Percentiles rank a stretch among this genome's conserved stretches.
These are phyloP conservation scores for Isoperla grammatica DNA, from an alignment of 2,888 invertebrate species.

Conservation along the genomic window DNA sequence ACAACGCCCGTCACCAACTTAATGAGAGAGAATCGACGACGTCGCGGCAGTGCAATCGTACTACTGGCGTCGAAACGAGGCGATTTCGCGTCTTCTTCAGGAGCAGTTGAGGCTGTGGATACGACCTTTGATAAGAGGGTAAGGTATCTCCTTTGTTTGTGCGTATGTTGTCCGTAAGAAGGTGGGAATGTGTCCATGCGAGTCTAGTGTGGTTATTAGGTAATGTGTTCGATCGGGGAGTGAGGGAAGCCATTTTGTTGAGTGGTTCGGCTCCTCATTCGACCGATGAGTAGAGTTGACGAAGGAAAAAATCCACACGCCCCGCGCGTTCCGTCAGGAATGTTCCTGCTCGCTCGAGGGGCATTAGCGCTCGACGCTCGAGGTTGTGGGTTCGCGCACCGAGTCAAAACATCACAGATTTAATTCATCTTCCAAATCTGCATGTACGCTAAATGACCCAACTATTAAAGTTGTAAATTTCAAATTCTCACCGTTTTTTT, in stretches of 20 bases:
- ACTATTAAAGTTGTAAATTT: too few species aligned
- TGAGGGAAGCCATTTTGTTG: slow-evolving; percentile 30
- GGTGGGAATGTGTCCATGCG: background rate
- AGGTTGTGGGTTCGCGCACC: too few species aligned
- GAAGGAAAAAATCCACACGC: too few species aligned
- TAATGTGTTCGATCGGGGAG: slow-evolving; percentile 1
- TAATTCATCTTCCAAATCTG: too few species aligned
- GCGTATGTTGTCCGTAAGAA: background rate
- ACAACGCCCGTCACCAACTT: background rate
- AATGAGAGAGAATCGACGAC: background rate
- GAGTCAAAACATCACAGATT: too few species aligned
- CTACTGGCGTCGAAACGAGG: background rate
- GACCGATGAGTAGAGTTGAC: too few species aligned
- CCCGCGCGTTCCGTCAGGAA: too few species aligned
- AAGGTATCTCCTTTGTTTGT: background rate
- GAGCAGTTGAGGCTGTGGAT: slow-evolving; percentile 1
- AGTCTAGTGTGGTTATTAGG: background rate
- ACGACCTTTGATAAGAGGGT: slow-evolving; percentile 10
- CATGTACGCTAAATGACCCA: too few species aligned
- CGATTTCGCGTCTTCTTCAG: background rate
- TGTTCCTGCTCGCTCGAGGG: too few species aligned
- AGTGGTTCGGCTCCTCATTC: slow-evolving; percentile 20
- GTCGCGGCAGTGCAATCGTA: too few species aligned
- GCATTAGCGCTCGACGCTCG: too few species aligned
- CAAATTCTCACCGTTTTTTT: too few species aligned